Base-by-base conservation (phyloP, 2,888 invertebrate species). In the Prosapia bicincta region DNA sequence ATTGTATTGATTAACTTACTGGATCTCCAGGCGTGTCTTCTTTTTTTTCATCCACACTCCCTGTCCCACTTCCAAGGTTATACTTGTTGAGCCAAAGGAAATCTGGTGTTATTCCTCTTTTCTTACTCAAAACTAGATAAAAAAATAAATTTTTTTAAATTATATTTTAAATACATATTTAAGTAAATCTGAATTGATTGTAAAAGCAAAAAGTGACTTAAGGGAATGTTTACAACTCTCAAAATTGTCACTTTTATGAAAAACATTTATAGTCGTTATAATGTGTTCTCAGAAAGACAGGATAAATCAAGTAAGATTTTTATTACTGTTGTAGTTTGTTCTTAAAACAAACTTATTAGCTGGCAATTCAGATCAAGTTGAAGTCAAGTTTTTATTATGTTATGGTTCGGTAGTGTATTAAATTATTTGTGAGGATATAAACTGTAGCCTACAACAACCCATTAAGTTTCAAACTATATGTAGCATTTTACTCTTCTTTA, bases 161-260 rank as follows among this genome's bases (percentile, higher is more conserved):
- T n/a, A n/a, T n/a, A n/a, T n/a, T n/a, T 54, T 15, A 25, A 30
- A 69, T 68, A 76, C 10, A n/a, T 66, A 1, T n/a, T 26, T n/a
- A n/a, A n/a, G n/a, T 30, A 67, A 24, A 20, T 23, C 25, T 20
- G 1, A 69, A 15, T 26, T 9, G 5, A 32, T 23, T 70, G 67
- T 70, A 32, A 70, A 3, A 7, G 10, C 13, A 13, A 38, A 10
- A 38, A 38, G 15, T 38, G 38, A 9, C 38, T 10, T 28, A 68
- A 75, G 43, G 13, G 28, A 78, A 69, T 71, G 71, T 80, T 79
- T 81, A 6, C 78, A 70, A 23, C 6, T 65, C 2, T 54, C 30
- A 15, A 26, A n/a, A 65, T 38, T 67, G 67, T 84, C 83, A 67
- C 85, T 83, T 80, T 86, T 81, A 80, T 86, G 86, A 26, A 70